Base-by-base conservation (phyloP, 2,888 invertebrate species). In the Cenopis cana region DNA sequence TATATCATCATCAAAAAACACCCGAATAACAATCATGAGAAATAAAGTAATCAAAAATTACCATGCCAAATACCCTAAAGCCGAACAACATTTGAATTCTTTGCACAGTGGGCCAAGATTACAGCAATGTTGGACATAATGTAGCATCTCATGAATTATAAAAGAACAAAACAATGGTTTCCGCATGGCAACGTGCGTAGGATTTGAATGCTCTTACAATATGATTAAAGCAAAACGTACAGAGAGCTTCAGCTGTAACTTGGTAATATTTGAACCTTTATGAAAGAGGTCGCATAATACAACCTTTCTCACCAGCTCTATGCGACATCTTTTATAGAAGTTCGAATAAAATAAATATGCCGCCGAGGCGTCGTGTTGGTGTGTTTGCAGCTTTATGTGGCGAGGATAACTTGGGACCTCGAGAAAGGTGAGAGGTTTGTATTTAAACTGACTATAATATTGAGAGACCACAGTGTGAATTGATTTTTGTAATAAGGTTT, bases 81-180 rank as follows among this genome's bases (percentile, higher is more conserved):
- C 52, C 38, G 20, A 52, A 24, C 29, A 18, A 17, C 38, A 54
- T 67, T 66, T 55, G 66, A 67, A 71, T 71, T 60, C 67, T 65
- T 60, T 8, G 60, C 66, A 69, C 62, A 65, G 52, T 65, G 62
- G 68, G 61, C 69, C 70, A 76, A 77, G 79, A 81, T 82, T 82
- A 82, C 80, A 82, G 82, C 82, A 80, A 81, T 77, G 76, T 78
- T 74, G 81, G 82, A 82, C 84, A 82, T 81, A 80, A 79, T 76
- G 76, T 73, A 69, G 75, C 81, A 77, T 81, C 82, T 85, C 84
- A 83, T 88, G 89, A 89, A 90, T 90, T 86, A 87, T 85, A 69
- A 88, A 89, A 86, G 80, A 85, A 68, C 72, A 81, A 79, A 82
- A 85, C 87, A 87, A 88, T 85, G 82, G 85, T 81, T 82, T 83